Base-by-base conservation (phyloP, 2,113 vertebrate species). In the Thryonomys swinderianus region DNA sequence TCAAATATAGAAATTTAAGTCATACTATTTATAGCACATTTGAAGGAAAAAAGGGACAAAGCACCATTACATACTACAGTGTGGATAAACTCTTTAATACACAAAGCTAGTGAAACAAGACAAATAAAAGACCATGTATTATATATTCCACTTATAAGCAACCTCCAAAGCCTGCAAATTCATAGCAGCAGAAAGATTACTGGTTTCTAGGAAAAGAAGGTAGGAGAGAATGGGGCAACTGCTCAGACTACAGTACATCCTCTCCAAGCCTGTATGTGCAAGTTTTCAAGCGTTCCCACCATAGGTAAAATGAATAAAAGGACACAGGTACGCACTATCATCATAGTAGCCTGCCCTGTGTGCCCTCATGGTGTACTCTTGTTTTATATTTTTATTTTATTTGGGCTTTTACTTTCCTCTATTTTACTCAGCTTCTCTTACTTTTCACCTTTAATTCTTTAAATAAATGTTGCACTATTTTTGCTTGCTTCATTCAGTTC, bases 21-120 rank as follows among this genome's bases (percentile, higher is more conserved):
- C 62, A 85, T 53, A 34, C 55, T 89, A n/a, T n/a, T n/a, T n/a
- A 92, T 67, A 45, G 17, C 7, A 53, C 2, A 34, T 37, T 85
- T 53, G 74, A 79, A 34, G 27, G 32, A 37, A n/a, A 21, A 4
- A 48, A 71, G 10, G 27, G 67, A 40, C 57, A 4, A 93, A 85
- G 53, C 40, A 90, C 55, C 86, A 45, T 86, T 40, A 64, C 20
- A 57, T n/a, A 51, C 25, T 82, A 66, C 61, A 76, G 21, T 48
- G 37, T 81, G 53, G 53, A 21, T 89, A 34, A 95, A 91, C 37
- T 88, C 88, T 81, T 88, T 55, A 20, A 88, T 91, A 94, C 27
- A 83, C 16, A 40, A 23, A 45, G 32, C 32, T 83, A 92, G 25
- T 92, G 53, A 94, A 83, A 86, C 10, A 92, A 82, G 34, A n/a